Percentiles rank a stretch among this genome's conserved stretches.
Evolutionary conservation across 2,888 invertebrate species (phyloP).

Genomic region (Drosophila demipolita): DNA sequence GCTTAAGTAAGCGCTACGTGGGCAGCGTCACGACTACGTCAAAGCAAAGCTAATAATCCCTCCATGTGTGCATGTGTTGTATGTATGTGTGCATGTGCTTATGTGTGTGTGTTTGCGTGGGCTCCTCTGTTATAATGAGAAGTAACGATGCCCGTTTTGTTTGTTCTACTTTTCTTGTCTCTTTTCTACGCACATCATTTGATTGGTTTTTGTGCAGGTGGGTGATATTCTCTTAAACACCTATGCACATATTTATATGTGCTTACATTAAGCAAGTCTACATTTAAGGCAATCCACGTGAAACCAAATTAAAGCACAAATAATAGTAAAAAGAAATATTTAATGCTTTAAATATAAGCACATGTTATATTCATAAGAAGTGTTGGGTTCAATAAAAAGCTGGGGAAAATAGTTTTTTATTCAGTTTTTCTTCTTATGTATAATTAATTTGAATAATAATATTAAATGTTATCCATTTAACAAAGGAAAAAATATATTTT

Average conservation of each 20-base stretch:
- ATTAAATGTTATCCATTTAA: neutral
- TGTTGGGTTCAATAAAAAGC: neutral
- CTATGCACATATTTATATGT: neutral
- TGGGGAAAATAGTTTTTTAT: neutral
- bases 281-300: neutral
- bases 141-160: slow-evolving; percentile 10
- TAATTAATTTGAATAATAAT: neutral
- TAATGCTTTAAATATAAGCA: neutral
- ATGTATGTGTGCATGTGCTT: slow-evolving; percentile 4
- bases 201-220: slow-evolving; percentile 1
- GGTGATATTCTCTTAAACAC: slow-evolving; percentile 2
- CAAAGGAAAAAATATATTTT: neutral
- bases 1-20: slow-evolving; percentile 19
- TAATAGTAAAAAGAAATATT: neutral
- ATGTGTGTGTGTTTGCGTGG: slow-evolving; percentile 3
- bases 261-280: neutral
- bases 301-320: neutral
- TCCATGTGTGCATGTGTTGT: slow-evolving; percentile 5
- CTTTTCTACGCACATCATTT: neutral
- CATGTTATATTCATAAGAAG: neutral
- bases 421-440: neutral
- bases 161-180: slow-evolving; percentile 8
- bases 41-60: slow-evolving; percentile 39
- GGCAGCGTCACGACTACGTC: slow-evolving; percentile 15
- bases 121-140: slow-evolving; percentile 18